Evolutionary conservation across 2,888 invertebrate genomes (phyloP), one percentile per base, ranked within the genome.

Genomic region (Tachina fera): DNA sequence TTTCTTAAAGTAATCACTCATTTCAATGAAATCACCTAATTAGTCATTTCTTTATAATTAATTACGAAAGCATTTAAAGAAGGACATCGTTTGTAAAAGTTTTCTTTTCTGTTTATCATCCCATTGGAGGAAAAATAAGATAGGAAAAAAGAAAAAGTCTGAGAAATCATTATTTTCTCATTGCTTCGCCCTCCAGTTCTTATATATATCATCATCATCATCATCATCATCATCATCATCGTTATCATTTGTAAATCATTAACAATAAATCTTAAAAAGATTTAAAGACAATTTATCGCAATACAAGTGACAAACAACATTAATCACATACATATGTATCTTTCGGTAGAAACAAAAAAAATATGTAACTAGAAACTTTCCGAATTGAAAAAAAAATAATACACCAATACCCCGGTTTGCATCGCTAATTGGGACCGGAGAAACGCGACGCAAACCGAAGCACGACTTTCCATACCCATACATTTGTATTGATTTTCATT

Each of bases 1-100:
- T 45, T n/a, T 14, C 51, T n/a, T 19, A 31, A 19, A 39, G 14
- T 43, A 51, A 83, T 58, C 22, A 75, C 60, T 82, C 16, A 75
- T 82, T 82, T 56, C 14, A 53, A n/a, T 39, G 58, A 81, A 74
- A 82, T 63, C 63, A 70, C 56, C 68, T 85, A 77, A 85, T 85
- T 78, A 65, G 77, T 85, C 81, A 85, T 85, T 63, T 85, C 43
- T 47, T 47, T 60, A 67, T 71, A 85, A 85, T 82, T 85, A 85
- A 85, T 85, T 82, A 82, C 65, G 58, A 14, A 82, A 85, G 68
- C 65, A 76, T 85, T 81, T 70, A 47, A 81, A 76, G 75, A 53
- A 41, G 78, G 63, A 82, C 78, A 82, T 70, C 78, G 75, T 82
- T 82, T 85, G 79, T 82, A 71, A 85, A 56, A 47, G 61, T 19